These are phyloP conservation scores for human (Homo sapiens) DNA, from an alignment of 2,113 vertebrate genomes.

Conservation along the genomic window GRCh38 chr20:54979501-54980000, in stretches of 20 bases:
- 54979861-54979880: rapidly evolving
- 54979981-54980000: background rate
- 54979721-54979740: background rate
- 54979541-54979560: background rate
- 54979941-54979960: background rate
- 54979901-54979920: too few species aligned
- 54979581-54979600: background rate
- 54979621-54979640: background rate
- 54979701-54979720: background rate
- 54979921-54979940: background rate
- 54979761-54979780: background rate
- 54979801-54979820: background rate
- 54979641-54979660: background rate
- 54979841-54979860: background rate
- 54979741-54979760: background rate
- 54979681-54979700: background rate
- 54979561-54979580: background rate
- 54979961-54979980: background rate
- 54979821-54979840: rapidly evolving
- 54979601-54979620: too few species aligned
- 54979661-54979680: too few species aligned
- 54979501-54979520: background rate
- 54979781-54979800: too few species aligned
- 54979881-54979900: rapidly evolving
- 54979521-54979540: background rate